These are phyloP conservation scores for Agonum fuliginosum DNA, from an alignment of 2,888 invertebrate species.

Conservation along the genomic window DNA sequence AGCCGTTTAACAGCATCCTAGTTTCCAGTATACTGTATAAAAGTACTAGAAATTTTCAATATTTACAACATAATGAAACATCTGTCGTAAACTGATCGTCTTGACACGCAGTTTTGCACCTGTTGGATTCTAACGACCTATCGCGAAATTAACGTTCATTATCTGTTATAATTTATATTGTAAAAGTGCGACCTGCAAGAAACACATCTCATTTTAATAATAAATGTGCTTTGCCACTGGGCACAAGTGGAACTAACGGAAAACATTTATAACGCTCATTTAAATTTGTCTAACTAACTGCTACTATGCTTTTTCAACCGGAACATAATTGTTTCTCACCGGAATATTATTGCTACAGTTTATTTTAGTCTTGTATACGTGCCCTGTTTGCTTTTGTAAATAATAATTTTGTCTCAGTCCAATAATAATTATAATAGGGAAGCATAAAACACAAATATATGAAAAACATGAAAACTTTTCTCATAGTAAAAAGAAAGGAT, in stretches of 20 bases:
- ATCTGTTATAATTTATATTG: conserved; percentile 43
- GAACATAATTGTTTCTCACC: neutral
- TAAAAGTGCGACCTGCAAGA: neutral
- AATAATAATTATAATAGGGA: too few relatives aligned
- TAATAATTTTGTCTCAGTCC: too few relatives aligned
- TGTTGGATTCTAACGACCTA: conserved; percentile 23
- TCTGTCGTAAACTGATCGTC: neutral
- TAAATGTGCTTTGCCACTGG: neutral
- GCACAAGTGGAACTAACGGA: conserved; percentile 28
- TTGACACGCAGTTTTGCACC: conserved; percentile 27
- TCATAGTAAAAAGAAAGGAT: too few relatives aligned
- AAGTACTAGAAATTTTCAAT: conserved; percentile 17
- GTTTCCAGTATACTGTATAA: neutral
- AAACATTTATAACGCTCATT: conserved; percentile 11
- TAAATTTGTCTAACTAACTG: neutral
- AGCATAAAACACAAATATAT: too few relatives aligned
- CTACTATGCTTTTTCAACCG: neutral
- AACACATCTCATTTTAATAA: conserved; percentile 32
- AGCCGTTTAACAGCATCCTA: neutral
- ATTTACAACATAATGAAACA: conserved; percentile 33
- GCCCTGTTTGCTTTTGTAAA: too few relatives aligned
- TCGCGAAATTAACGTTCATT: conserved; percentile 35
- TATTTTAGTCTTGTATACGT: neutral
- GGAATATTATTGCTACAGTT: neutral
- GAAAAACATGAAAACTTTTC: too few relatives aligned